phyloP scores from a whole-genome alignment of 2,888 invertebrate species.

The Acronicta leporina region DNA sequence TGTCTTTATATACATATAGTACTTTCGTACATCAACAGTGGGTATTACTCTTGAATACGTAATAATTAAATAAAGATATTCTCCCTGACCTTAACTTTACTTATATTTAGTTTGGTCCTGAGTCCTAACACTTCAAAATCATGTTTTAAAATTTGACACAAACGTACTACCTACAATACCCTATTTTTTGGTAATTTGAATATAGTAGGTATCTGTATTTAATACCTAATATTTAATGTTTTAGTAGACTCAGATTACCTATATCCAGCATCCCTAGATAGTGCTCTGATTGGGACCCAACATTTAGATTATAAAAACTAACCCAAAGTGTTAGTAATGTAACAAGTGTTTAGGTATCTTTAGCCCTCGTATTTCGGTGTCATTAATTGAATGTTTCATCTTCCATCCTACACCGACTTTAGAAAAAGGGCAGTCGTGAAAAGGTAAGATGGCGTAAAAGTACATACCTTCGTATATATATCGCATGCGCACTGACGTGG shows the following conservation, averaged over 20 bases:
- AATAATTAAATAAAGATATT: too few relatives aligned
- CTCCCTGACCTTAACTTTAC: not conserved
- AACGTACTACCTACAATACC: slow-evolving; percentile 7
- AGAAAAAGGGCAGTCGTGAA: slow-evolving; percentile 96
- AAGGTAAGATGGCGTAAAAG: slow-evolving; percentile 91
- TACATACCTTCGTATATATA: slow-evolving; percentile 64
- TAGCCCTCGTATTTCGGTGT: slow-evolving; percentile 69
- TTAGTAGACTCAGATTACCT: slow-evolving; percentile 22
- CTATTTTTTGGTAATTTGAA: slow-evolving; percentile 8
- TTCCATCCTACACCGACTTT: slow-evolving; percentile 88
- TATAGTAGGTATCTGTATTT: not conserved
- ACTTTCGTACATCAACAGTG: too few relatives aligned
- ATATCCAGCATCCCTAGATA: slow-evolving; percentile 24
- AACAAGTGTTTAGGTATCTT: slow-evolving; percentile 50
- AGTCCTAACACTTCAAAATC: slow-evolving; percentile 20
- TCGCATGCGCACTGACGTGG: slow-evolving; percentile 82
- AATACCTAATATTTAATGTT: slow-evolving; percentile 13
- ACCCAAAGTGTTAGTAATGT: slow-evolving; percentile 46
- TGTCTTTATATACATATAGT: too few relatives aligned
- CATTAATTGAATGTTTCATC: slow-evolving; percentile 89
- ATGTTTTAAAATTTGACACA: slow-evolving; percentile 17
- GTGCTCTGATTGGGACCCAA: slow-evolving; percentile 25
- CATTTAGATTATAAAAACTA: slow-evolving; percentile 18
- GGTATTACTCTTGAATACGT: too few relatives aligned
- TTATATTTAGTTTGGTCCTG: slow-evolving; percentile 35